Evolutionary conservation across 2,113 vertebrate species (phyloP).

Genomic region (Vidua chalybeata): DNA sequence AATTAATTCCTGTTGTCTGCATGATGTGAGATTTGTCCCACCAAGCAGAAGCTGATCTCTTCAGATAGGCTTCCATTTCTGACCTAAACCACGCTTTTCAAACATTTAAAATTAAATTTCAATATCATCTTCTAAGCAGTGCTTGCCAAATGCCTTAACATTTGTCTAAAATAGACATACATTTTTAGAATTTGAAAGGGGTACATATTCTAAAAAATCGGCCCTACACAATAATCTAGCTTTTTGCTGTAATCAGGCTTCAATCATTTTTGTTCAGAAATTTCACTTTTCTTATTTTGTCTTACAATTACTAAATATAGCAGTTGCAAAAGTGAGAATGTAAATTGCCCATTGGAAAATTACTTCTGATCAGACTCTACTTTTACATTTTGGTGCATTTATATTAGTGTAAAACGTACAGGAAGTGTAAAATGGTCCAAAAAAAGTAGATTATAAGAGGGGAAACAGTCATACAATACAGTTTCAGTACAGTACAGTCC

Average conservation of each 20-base stretch:
- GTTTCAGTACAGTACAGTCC: background rate
- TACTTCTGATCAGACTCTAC: background rate
- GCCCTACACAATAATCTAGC: background rate
- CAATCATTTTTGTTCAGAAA: slow-evolving; percentile 20
- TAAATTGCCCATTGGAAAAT: background rate
- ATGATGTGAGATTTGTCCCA: background rate
- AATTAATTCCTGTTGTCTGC: background rate
- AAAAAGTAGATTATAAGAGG: background rate
- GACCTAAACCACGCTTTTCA: slow-evolving; percentile 11
- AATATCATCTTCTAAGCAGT: background rate
- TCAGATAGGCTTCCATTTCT: background rate
- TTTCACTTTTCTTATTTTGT: slow-evolving; percentile 27
- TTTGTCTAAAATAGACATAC: slow-evolving; percentile 10
- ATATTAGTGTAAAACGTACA: background rate
- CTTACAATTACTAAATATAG: slow-evolving; percentile 15
- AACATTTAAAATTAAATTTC: background rate
- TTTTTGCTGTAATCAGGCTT: slow-evolving; percentile 22
- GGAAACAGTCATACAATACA: background rate
- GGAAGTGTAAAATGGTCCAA: background rate
- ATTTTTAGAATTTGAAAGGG: slow-evolving; percentile 38
- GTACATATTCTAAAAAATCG: background rate
- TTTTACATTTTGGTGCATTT: background rate
- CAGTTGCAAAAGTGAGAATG: background rate
- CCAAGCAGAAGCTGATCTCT: background rate
- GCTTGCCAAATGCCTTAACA: slow-evolving; percentile 38